Percentiles rank a stretch among this genome's conserved stretches.
Evolutionary conservation across 2,113 vertebrate species (phyloP).

Genomic region (Stomatorhinus ivindoensis): DNA sequence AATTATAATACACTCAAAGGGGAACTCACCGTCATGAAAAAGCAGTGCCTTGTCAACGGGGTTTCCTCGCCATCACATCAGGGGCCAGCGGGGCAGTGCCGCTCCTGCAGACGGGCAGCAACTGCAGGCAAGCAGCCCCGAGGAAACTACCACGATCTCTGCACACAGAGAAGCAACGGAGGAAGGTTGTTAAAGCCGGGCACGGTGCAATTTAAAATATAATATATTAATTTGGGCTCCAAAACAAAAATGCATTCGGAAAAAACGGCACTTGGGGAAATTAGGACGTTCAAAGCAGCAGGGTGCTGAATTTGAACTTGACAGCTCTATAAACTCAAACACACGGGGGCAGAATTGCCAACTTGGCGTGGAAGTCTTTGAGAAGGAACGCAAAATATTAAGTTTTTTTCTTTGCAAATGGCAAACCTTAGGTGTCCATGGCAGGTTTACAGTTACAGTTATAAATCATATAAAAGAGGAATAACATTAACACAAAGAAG

Average conservation of each 20-base stretch:
- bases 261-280: neutral
- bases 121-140: constrained; percentile 37
- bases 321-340: constrained; percentile 11
- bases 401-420: neutral
- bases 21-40: constrained; percentile 99
- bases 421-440: neutral
- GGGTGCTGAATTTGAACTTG: neutral
- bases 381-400: neutral
- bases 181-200: constrained; percentile 17
- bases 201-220: neutral
- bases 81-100: constrained; percentile 78
- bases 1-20: constrained; percentile 99
- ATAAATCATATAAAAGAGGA: neutral
- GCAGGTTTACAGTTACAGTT: neutral
- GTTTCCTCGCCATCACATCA: constrained; percentile 99
- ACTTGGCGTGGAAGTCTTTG: neutral
- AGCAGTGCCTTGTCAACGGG: constrained; percentile 99
- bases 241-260: neutral
- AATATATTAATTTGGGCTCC: neutral
- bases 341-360: constrained; percentile 3
- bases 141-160: constrained; percentile 39
- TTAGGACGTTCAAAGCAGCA: neutral
- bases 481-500: neutral
- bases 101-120: constrained; percentile 47
- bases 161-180: constrained; percentile 11